Conservation (phyloP, 2,797 vertebrate species). For the Anguilla megastoma region DNA sequence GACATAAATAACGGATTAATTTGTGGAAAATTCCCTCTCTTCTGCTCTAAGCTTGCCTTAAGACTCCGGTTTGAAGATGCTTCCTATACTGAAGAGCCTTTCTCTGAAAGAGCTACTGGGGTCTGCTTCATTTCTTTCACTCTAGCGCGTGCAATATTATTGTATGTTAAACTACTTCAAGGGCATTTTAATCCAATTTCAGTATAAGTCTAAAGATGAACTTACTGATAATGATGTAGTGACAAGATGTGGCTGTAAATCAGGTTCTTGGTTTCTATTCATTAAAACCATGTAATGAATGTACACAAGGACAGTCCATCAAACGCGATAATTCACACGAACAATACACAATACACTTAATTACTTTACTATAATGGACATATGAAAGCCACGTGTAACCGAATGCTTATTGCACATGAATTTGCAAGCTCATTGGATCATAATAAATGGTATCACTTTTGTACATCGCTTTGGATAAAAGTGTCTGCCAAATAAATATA, state of each 20-base stretch:
- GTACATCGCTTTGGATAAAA: too few species aligned
- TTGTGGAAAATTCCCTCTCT: background rate
- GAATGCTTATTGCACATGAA: background rate
- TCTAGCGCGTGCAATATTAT: background rate
- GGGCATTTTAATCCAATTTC: too few species aligned
- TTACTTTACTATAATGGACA: too few species aligned
- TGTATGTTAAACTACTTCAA: background rate
- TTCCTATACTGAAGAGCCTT: background rate
- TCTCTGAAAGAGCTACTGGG: background rate
- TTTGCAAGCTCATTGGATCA: background rate
- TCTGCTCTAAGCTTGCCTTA: background rate
- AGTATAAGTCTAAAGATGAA: too few species aligned
- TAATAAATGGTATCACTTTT: background rate
- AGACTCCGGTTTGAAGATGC: background rate
- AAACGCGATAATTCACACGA: too few species aligned
- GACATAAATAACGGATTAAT: background rate
- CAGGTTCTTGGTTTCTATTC: too few species aligned
- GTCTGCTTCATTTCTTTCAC: background rate
- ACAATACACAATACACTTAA: too few species aligned
- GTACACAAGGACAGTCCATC: too few species aligned
- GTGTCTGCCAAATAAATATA: too few species aligned
- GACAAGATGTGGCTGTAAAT: too few species aligned
- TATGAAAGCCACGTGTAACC: background rate
- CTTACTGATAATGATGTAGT: too few species aligned
- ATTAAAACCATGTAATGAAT: too few species aligned